Conservation (phyloP, 23 tunicate genomes). For the Styela plicata region DNA sequence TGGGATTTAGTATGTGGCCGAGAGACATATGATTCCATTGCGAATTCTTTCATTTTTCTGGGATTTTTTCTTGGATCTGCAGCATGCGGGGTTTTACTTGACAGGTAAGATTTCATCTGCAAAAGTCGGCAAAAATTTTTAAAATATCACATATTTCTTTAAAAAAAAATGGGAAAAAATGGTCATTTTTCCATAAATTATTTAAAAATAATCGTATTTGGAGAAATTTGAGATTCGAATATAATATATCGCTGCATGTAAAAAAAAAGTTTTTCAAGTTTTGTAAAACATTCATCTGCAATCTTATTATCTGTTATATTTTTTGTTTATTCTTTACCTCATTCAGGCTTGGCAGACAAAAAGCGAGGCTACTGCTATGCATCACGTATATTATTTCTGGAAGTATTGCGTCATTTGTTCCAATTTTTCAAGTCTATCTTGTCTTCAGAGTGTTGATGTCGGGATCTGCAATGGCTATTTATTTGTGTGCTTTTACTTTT, state of each 20-base stretch:
- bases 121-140: no score
- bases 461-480: slow-evolving; percentile 1
- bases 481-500: background rate
- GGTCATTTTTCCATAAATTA: no score
- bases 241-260: no score
- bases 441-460: slow-evolving; percentile 2
- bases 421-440: background rate
- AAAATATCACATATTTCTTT: no score
- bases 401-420: background rate
- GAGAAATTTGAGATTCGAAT: no score
- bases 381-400: background rate
- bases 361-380: background rate
- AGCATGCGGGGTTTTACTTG: background rate
- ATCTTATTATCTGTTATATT: no score
- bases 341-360: slow-evolving; percentile 23
- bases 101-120: background rate
- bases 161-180: no score
- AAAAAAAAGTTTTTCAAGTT: no score
- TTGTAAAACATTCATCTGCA: no score
- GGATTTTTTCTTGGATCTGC: slow-evolving; percentile 12
- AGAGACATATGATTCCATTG: slow-evolving; percentile 1
- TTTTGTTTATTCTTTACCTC: no score
- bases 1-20: slow-evolving; percentile 11
- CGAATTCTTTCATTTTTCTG: background rate
- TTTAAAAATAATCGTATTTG: no score